Base-by-base conservation (phyloP, 2,888 invertebrate species). In the Steinernema hermaphroditum region DNA sequence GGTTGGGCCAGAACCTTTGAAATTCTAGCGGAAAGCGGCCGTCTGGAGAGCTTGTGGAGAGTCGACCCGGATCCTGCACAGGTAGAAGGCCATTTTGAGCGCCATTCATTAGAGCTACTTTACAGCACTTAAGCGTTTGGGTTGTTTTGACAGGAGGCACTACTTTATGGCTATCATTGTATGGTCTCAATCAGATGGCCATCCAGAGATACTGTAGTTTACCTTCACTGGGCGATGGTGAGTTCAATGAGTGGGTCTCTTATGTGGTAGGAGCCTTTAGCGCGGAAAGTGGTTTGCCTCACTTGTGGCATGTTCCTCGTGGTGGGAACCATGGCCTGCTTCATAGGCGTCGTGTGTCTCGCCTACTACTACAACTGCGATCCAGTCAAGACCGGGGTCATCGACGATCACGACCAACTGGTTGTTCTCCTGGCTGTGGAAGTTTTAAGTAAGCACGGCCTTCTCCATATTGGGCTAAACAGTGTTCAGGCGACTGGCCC, bases 341-440 rank as follows among this genome's bases (percentile, higher is more conserved):
- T 82, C 46, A 77, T 83, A 27, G 83, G 83, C 12, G 73, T 84
- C 34, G 77, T 84, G 9, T 80, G 78, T 19, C 75, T 83, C 22
- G 79, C 84, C 27, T 84, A 81, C 70, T 84, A 78, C 71, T 81
- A 79, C 70, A 76, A 82, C 68, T 84, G 84, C 68, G 81, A 84
- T 75, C 84, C 84, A 0, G 37, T 84, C 24, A 83, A 83, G 62
- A 80, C 81, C 16, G 79, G 78, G 0, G 72, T 77, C 46, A 76
- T 83, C 43, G 72, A 72, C 12, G 78, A 81, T 41, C 77, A 76
- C 19, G 83, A 83, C 68, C 83, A 83, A 71, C 76, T 83, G 46
- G 80, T 81, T 0, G 80, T 84, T 43, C 75, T 80, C 6, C 81
- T 82, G 49, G 82, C 82, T 4, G 71, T 77, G 27, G 76, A 81